Evolutionary conservation across 2,797 vertebrate genomes (phyloP).

Genomic region (Halcyon leucocephala): DNA sequence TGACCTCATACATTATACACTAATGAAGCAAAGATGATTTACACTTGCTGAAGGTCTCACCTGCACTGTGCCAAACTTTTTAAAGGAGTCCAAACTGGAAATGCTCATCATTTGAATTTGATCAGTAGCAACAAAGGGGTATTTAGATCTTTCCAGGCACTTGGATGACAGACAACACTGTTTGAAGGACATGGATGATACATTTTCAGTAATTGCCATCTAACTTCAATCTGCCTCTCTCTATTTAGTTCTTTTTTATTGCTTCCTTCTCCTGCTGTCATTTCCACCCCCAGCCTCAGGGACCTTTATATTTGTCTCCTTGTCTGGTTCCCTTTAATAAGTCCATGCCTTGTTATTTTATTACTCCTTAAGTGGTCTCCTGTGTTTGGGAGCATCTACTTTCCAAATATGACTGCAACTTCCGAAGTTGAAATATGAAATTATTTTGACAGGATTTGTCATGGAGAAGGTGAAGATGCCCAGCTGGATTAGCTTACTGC

Average conservation of each 20-base stretch:
- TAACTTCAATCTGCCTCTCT: conserved; percentile 44
- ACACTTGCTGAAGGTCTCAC: not conserved
- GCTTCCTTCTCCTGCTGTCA: not conserved
- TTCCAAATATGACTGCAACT: not conserved
- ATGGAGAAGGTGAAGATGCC: not conserved
- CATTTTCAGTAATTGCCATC: conserved; percentile 40
- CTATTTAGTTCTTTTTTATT: conserved; percentile 28
- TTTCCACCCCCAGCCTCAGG: not conserved
- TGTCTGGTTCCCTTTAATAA: not conserved
- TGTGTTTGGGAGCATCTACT: not conserved
- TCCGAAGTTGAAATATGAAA: not conserved
- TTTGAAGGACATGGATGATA: conserved; percentile 36
- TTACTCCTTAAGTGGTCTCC: not conserved
- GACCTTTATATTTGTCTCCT: not conserved
- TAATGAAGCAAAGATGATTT: not conserved
- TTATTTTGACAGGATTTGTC: not conserved
- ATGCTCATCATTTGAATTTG: not conserved
- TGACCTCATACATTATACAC: not conserved
- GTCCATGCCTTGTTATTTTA: conserved; percentile 46
- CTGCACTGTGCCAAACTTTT: not conserved
- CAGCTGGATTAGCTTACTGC: not conserved
- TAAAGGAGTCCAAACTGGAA: not conserved
- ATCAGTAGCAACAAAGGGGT: not conserved
- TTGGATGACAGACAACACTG: not conserved
- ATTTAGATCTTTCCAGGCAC: conserved; percentile 33